Conservation (phyloP, 2,113 vertebrate genomes). For the Syngnathus typhle region DNA sequence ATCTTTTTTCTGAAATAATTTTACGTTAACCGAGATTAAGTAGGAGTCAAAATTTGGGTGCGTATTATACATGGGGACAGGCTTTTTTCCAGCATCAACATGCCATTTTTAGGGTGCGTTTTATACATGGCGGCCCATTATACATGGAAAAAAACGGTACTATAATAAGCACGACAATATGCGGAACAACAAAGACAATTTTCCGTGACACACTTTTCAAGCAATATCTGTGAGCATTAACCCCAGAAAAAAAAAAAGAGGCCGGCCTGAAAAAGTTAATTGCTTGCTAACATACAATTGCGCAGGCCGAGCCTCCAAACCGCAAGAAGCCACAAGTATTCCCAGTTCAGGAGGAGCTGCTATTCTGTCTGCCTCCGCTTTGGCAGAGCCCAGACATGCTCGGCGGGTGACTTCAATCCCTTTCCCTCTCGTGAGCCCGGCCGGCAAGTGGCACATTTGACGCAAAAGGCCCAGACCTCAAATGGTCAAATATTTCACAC, state of each 20-base stretch:
- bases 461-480: slow-evolving; percentile 13
- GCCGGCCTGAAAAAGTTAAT: slow-evolving; percentile 71
- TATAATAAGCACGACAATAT: slow-evolving; percentile 14
- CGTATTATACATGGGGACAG: no score
- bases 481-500: slow-evolving; percentile 31
- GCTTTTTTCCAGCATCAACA: no score
- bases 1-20: no score
- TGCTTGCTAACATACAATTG: slow-evolving; percentile 70
- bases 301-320: slow-evolving; percentile 60
- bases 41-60: no score
- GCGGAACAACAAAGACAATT: slow-evolving; percentile 17
- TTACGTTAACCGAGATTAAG: no score
- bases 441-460: slow-evolving; percentile 23
- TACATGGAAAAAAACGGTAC: no score
- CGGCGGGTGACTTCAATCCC: slow-evolving; percentile 26
- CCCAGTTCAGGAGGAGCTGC: slow-evolving; percentile 54
- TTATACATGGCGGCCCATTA: no score
- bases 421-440: slow-evolving; percentile 5
- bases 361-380: slow-evolving; percentile 49
- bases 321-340: slow-evolving; percentile 70
- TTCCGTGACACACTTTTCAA: slow-evolving; percentile 13
- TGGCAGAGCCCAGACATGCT: slow-evolving; percentile 54
- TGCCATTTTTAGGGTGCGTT: no score
- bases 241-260: slow-evolving; percentile 41
- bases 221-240: neutral